A percentile compares a stretch with the other conserved stretches of the same genome.
These are phyloP conservation scores for Mimachlamys varia DNA, from an alignment of 2,888 invertebrate genomes.

Conservation along the genomic window DNA sequence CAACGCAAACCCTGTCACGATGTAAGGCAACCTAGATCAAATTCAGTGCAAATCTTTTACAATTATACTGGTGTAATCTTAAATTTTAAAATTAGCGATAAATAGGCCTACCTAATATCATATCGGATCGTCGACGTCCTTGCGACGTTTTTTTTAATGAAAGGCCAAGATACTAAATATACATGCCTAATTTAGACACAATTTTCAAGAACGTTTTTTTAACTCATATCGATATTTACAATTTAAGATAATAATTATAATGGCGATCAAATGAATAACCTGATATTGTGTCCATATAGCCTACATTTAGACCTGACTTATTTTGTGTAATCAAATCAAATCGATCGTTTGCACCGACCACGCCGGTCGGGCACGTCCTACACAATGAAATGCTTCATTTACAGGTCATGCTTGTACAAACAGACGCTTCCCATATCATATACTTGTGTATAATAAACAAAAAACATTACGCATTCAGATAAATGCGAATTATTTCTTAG, in stretches of 20 bases:
- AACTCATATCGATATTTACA: neutral
- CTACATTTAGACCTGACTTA: too few species aligned
- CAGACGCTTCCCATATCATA: neutral
- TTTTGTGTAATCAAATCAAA: too few species aligned
- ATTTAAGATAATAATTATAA: neutral
- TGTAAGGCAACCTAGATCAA: too few species aligned
- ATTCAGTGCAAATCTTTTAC: too few species aligned
- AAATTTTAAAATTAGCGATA: too few species aligned
- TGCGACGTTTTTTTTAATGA: neutral
- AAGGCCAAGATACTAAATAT: neutral
- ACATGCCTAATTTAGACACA: neutral
- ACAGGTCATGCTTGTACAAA: neutral
- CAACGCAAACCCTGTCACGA: too few species aligned
- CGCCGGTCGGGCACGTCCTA: neutral
- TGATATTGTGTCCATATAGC: too few species aligned
- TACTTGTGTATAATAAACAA: neutral
- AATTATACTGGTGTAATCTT: too few species aligned
- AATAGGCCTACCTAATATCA: too few species aligned
- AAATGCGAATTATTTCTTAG: neutral
- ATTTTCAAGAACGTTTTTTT: too few species aligned
- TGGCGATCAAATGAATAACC: neutral
- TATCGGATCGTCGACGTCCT: too few species aligned
- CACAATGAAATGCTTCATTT: neutral
- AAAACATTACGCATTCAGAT: neutral
- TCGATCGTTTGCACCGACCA: neutral